Evolutionary conservation across 2,113 vertebrate species (phyloP).

Genomic region (Ceuthmochares aereus): DNA sequence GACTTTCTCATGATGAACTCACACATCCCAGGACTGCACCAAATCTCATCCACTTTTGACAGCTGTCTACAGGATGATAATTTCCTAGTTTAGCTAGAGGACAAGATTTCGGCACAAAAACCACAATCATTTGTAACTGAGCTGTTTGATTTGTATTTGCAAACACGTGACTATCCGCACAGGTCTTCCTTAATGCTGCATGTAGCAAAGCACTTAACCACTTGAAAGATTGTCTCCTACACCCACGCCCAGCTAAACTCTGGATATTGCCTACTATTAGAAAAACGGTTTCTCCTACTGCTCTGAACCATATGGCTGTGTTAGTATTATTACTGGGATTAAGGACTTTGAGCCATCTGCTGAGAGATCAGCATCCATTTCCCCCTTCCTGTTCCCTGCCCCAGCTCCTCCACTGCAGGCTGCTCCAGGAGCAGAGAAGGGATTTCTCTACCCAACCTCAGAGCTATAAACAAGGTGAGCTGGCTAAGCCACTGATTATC

Average conservation of each 20-base stretch:
- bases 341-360: not conserved
- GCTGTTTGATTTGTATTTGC: not conserved
- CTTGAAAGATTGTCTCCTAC: not conserved
- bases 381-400: not conserved
- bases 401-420: not conserved
- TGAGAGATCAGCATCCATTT: not conserved
- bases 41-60: not conserved
- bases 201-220: not conserved
- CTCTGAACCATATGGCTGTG: not conserved
- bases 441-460: not conserved
- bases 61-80: not conserved
- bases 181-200: not conserved
- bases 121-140: not conserved
- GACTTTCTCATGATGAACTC: fast-evolving
- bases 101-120: not conserved
- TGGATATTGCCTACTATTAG: not conserved
- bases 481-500: not conserved
- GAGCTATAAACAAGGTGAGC: not conserved
- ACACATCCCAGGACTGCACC: fast-evolving
- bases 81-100: not conserved
- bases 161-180: not conserved
- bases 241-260: not conserved
- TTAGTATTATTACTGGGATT: not conserved
- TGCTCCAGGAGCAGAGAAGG: not conserved
- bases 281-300: not conserved